Percentiles rank a stretch among this genome's conserved stretches.
phyloP scores from a whole-genome alignment of 2,888 invertebrate genomes.

The Idaea straminata region DNA sequence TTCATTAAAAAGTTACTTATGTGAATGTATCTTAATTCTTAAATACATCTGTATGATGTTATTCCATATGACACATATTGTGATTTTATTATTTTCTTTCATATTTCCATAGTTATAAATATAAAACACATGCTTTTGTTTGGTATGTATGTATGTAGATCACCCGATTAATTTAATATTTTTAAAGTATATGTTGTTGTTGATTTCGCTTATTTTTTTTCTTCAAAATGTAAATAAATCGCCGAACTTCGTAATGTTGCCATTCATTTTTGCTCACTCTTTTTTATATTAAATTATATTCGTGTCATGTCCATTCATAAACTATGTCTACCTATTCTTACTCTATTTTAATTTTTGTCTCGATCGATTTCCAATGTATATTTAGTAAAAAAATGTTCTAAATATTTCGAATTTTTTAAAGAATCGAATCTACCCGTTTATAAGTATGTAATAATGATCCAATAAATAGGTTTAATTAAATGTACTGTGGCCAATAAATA shows the following conservation, averaged over 20 bases:
- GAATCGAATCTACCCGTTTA: conserved; percentile 49
- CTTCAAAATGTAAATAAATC: conserved; percentile 48
- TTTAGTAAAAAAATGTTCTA: conserved; percentile 27
- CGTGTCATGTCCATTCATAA: conserved; percentile 1
- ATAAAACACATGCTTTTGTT: conserved; percentile 58
- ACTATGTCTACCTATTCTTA: conserved; percentile 6
- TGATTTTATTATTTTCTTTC: conserved; percentile 62
- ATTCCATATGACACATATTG: conserved; percentile 72
- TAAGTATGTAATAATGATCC: conserved; percentile 56
- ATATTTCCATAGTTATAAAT: conserved; percentile 62
- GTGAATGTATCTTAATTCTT: conserved; percentile 31
- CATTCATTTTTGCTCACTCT: conserved; percentile 57
- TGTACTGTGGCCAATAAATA: conserved; percentile 76
- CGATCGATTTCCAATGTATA: conserved; percentile 31
- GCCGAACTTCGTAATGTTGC: conserved; percentile 41
- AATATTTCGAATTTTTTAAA: conserved; percentile 42
- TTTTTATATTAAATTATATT: conserved; percentile 29
- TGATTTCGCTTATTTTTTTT: conserved; percentile 61
- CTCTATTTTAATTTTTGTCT: neutral
- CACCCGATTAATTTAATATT: conserved; percentile 53
- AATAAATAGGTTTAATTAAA: conserved; percentile 57
- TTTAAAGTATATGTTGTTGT: conserved; percentile 51
- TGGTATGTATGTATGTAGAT: conserved; percentile 48
- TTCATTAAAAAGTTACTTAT: neutral
- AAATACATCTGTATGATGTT: conserved; percentile 62